phyloP scores from a whole-genome alignment of 1,140 invertebrate species.

The Rhizoglyphus robini region DNA sequence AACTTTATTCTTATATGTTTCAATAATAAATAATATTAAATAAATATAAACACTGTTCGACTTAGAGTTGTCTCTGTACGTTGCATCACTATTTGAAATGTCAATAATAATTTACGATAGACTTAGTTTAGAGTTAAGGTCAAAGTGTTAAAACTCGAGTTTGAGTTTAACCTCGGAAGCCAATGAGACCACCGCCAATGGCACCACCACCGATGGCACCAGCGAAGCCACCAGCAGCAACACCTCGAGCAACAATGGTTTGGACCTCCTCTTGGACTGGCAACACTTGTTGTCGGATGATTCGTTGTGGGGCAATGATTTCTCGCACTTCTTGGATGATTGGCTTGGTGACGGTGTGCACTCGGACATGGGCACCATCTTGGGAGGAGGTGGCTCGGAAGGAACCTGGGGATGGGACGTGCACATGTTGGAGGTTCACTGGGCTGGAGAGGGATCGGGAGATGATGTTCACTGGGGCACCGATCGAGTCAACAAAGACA shows the following conservation, averaged over 20 bases:
- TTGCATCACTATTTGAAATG: too few relatives aligned
- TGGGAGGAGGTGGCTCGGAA: not conserved
- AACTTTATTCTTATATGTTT: too few relatives aligned
- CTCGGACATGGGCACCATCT: not conserved
- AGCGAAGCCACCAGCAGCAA: too few relatives aligned
- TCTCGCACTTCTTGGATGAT: conserved; percentile 12
- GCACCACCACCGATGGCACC: too few relatives aligned
- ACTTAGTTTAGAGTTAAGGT: too few relatives aligned
- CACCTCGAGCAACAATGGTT: not conserved
- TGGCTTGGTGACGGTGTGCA: conserved; percentile 18
- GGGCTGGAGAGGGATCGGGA: not conserved
- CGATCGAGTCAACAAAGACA: not conserved
- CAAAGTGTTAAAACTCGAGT: too few relatives aligned
- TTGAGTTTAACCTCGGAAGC: too few relatives aligned
- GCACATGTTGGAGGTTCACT: not conserved
- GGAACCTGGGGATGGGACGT: not conserved
- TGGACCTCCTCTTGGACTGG: conserved; percentile 12
- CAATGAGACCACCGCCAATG: too few relatives aligned
- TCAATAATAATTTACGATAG: too few relatives aligned
- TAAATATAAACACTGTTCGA: too few relatives aligned
- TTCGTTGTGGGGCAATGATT: conserved; percentile 14
- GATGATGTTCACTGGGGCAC: not conserved
- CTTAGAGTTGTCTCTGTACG: too few relatives aligned
- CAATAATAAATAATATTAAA: too few relatives aligned
- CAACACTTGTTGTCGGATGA: conserved; percentile 2